These are phyloP conservation scores for Drosophila nr. perissopoda DNA, from an alignment of 2,888 invertebrate species.

Conservation along the genomic window DNA sequence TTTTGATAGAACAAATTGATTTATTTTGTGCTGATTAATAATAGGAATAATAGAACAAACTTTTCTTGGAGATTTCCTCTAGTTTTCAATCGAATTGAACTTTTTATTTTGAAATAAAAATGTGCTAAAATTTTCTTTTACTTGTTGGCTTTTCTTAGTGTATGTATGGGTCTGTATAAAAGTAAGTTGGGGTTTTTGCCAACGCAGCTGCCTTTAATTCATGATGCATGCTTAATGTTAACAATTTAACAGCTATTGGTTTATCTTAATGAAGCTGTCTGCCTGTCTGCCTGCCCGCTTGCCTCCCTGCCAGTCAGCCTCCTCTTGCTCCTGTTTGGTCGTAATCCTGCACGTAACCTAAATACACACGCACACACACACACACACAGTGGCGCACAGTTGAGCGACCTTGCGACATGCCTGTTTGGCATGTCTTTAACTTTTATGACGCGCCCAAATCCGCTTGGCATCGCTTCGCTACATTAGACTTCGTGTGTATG, in stretches of 20 bases:
- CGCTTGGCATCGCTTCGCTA: slow-evolving; percentile 63
- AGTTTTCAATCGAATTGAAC: no score
- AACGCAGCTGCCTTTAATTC: slow-evolving; percentile 67
- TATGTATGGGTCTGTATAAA: slow-evolving; percentile 20
- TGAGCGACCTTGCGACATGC: slow-evolving; percentile 55
- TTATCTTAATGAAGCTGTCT: slow-evolving; percentile 81
- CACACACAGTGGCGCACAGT: slow-evolving; percentile 43
- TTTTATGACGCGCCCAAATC: slow-evolving; percentile 75
- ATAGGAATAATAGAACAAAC: no score
- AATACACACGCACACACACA: slow-evolving; percentile 50
- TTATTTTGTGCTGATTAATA: no score
- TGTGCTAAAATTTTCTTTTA: not conserved
- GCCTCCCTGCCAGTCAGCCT: slow-evolving; percentile 3
- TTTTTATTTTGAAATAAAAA: no score
- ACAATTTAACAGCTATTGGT: slow-evolving; percentile 81
- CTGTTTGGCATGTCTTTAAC: slow-evolving; percentile 72
- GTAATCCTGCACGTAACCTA: slow-evolving; percentile 50
- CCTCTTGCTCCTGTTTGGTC: slow-evolving; percentile 32
- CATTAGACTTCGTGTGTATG: slow-evolving; percentile 29
- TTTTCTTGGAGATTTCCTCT: no score
- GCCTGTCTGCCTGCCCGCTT: slow-evolving; percentile 6
- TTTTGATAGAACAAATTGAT: no score
- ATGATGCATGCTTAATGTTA: slow-evolving; percentile 80
- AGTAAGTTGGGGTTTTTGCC: slow-evolving; percentile 59
- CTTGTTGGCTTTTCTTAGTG: not conserved